phyloP scores from a whole-genome alignment of 1,140 invertebrate genomes.

The Drosophila melanogaster region DNA sequence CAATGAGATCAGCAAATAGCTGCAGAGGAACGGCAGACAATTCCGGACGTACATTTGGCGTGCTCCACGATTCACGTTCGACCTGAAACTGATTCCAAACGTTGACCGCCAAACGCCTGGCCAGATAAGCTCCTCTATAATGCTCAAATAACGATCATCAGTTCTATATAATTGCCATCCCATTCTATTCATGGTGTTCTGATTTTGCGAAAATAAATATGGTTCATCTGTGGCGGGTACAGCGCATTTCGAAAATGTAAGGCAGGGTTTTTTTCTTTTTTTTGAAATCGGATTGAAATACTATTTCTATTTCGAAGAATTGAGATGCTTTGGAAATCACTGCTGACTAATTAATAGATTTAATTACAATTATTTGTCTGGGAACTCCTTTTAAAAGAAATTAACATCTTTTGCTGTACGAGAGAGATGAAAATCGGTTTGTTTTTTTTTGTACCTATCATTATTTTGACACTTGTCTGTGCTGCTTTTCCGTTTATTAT shows the following conservation, averaged over 20 bases:
- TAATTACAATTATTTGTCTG: neutral
- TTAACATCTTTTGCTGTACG: neutral
- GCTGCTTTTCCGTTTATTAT: constrained; percentile 40
- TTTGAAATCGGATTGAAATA: too few relatives aligned
- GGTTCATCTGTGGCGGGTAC: constrained; percentile 13
- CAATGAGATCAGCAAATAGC: constrained; percentile 22
- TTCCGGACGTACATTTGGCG: constrained; percentile 36
- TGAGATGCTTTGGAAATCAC: too few relatives aligned
- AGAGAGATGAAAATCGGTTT: constrained; percentile 21
- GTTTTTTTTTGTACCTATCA: constrained; percentile 49
- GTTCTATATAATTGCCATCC: constrained; percentile 70
- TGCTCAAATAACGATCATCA: constrained; percentile 49
- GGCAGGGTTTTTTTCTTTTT: neutral
- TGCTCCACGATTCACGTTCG: constrained; percentile 63
- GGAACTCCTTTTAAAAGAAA: neutral
- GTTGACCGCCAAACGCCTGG: constrained; percentile 51
- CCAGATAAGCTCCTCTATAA: constrained; percentile 55
- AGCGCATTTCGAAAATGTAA: constrained; percentile 5
- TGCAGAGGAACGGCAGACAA: constrained; percentile 1
- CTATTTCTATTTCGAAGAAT: too few relatives aligned
- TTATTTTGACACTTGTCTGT: constrained; percentile 49
- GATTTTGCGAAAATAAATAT: constrained; percentile 61
- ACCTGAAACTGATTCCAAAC: constrained; percentile 61
- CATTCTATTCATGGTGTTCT: constrained; percentile 74
- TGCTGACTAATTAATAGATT: too few relatives aligned